phyloP scores from a whole-genome alignment of 2,113 vertebrate genomes.

The Sclerurus mexicanus region DNA sequence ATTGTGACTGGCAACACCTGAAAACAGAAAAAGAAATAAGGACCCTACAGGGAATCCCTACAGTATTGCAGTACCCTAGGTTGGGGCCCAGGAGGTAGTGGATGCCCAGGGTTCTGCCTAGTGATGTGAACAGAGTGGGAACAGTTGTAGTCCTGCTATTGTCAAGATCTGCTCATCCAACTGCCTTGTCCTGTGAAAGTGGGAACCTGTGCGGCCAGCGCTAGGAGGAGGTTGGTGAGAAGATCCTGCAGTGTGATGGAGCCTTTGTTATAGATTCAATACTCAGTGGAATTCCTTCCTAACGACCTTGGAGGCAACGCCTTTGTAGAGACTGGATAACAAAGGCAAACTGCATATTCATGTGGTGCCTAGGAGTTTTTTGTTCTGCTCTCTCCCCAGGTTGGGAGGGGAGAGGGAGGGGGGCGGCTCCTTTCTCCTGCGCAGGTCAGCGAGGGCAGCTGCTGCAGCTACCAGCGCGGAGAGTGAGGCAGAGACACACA shows the following conservation, averaged over 20 bases:
- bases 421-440: too few species aligned
- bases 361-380: too few species aligned
- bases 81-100: not conserved
- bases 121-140: not conserved
- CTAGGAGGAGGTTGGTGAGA: not conserved
- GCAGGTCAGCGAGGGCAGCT: too few species aligned
- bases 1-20: not conserved
- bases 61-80: not conserved
- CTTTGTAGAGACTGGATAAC: too few species aligned
- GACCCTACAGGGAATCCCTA: not conserved
- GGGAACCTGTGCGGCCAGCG: not conserved
- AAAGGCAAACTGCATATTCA: too few species aligned
- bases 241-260: not conserved
- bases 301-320: too few species aligned
- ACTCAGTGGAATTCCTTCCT: too few species aligned
- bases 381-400: too few species aligned
- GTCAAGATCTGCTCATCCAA: not conserved
- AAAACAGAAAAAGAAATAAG: not conserved
- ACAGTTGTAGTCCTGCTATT: not conserved
- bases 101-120: not conserved
- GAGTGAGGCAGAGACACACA: too few species aligned
- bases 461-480: too few species aligned
- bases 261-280: too few species aligned
- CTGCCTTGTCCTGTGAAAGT: not conserved
- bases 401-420: too few species aligned